A percentile compares a stretch with the other conserved stretches of the same genome.
These are phyloP conservation scores for Solenopsis invicta DNA, from an alignment of 1,140 invertebrate genomes.

Conservation along the genomic window DNA sequence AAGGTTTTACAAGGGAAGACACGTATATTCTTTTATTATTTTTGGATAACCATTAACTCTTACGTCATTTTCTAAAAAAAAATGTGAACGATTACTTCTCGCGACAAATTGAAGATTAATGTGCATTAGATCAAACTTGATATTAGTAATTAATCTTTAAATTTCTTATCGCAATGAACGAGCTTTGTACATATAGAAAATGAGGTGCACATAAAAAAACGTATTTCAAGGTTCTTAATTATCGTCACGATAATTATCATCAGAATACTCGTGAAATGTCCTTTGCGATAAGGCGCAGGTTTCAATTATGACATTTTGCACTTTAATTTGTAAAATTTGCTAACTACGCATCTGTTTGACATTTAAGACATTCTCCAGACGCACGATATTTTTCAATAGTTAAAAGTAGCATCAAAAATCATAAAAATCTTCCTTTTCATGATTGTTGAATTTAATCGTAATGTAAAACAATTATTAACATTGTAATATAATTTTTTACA, in stretches of 20 bases:
- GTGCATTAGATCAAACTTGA: too few relatives aligned
- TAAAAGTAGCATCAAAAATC: background rate
- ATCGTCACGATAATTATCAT: conserved; percentile 37
- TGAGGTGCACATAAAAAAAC: background rate
- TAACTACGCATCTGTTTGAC: conserved; percentile 38
- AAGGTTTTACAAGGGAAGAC: background rate
- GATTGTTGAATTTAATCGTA: background rate
- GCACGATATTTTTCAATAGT: background rate
- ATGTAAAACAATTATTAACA: background rate
- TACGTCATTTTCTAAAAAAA: conserved; percentile 48
- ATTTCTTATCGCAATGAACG: conserved; percentile 14
- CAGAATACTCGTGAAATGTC: background rate
- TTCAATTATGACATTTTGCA: conserved; percentile 50
- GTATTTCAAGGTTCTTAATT: conserved; percentile 25
- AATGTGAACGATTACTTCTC: too few relatives aligned
- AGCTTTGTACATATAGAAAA: conserved; percentile 13
- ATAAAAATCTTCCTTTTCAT: background rate
- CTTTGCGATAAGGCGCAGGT: background rate
- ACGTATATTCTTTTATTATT: background rate
- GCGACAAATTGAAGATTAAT: too few relatives aligned
- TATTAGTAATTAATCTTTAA: too few relatives aligned
- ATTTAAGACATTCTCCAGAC: conserved; percentile 16
- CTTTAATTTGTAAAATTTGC: conserved; percentile 24
- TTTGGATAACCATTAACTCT: background rate
- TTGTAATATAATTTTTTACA: background rate